Evolutionary conservation across 23 tunicate species (phyloP).

Genomic region (Halocynthia roretzi): DNA sequence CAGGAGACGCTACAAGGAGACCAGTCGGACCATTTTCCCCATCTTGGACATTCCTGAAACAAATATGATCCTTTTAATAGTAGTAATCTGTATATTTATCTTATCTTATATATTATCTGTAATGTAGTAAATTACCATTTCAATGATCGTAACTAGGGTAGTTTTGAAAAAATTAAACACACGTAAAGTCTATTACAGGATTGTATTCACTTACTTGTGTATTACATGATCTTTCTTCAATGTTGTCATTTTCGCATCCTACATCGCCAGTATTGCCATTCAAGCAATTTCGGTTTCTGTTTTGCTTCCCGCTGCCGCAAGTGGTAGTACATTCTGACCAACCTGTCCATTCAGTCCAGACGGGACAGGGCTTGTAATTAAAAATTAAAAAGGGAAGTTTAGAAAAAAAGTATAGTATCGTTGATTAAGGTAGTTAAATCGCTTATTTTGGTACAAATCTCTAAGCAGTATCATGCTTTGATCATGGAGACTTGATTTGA

Average conservation of each 20-base stretch:
- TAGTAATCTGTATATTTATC: no score
- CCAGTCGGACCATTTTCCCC: constrained; percentile 40
- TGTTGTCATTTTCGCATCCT: constrained; percentile 41
- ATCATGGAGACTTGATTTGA: no score
- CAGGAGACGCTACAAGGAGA: constrained; percentile 36
- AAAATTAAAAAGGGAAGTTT: no score
- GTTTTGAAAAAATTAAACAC: no score
- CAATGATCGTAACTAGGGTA: no score
- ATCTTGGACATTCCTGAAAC: constrained; percentile 44
- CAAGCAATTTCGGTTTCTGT: constrained; percentile 35
- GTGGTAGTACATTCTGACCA: constrained; percentile 41
- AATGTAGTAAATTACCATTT: no score
- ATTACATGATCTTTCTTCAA: constrained; percentile 40
- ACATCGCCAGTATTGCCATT: constrained; percentile 42
- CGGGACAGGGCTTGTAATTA: neutral
- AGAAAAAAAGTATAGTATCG: no score
- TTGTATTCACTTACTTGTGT: constrained; percentile 1
- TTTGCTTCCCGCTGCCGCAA: constrained; percentile 49
- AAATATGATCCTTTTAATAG: neutral
- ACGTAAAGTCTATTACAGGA: no score
- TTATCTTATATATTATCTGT: no score
- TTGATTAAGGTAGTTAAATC: no score
- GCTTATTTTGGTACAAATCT: no score
- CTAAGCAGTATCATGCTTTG: no score
- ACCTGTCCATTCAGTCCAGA: constrained; percentile 35